Percentiles rank a stretch among this genome's conserved stretches.
Conservation (phyloP, 2,888 invertebrate genomes). For the Diplazon laetatorius region DNA sequence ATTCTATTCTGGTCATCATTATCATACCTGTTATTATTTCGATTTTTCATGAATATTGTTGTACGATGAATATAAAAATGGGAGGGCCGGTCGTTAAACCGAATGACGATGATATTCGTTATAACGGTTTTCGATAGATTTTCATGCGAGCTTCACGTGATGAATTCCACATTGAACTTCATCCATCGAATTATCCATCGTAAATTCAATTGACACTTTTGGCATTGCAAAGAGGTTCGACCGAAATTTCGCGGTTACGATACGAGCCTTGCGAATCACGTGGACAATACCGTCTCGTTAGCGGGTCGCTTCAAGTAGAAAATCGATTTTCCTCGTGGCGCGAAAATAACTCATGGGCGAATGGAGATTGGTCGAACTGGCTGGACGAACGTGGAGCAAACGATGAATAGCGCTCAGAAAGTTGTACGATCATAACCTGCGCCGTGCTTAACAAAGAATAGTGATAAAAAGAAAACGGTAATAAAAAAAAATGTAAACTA, state of each 20-base stretch:
- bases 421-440: neutral
- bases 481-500: too few relatives aligned
- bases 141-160: neutral
- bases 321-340: constrained; percentile 45
- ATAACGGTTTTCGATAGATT: too few relatives aligned
- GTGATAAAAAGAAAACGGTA: neutral
- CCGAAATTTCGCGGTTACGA: neutral
- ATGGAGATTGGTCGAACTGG: constrained; percentile 9
- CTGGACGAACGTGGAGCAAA: constrained; percentile 2
- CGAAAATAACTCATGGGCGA: constrained; percentile 14
- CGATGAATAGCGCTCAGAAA: neutral
- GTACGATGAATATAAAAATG: too few relatives aligned
- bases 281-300: constrained; percentile 49
- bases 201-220: neutral
- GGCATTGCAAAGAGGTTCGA: neutral
- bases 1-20: too few relatives aligned
- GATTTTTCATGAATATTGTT: too few relatives aligned
- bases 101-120: too few relatives aligned
- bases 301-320: constrained; percentile 35
- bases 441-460: neutral
- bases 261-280: neutral
- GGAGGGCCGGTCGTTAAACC: too few relatives aligned
- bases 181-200: neutral
- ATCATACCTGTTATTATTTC: too few relatives aligned
- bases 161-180: neutral